Percentiles rank a stretch among this genome's conserved stretches.
phyloP scores from a whole-genome alignment of 2,888 invertebrate species.

The Laothoe populi region DNA sequence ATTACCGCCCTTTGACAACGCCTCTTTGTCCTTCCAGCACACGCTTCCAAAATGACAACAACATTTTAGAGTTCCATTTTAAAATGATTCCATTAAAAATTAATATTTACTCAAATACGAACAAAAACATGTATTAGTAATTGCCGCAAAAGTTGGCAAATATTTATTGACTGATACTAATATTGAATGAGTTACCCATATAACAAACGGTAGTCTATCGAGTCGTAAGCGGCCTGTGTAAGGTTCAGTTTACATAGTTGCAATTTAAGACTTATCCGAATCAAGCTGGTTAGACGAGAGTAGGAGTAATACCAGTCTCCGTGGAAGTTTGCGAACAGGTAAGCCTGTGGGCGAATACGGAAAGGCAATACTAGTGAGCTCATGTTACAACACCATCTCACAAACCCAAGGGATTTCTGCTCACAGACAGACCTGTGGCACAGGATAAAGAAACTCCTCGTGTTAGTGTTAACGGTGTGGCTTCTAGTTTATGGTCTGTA shows the following conservation, averaged over 20 bases:
- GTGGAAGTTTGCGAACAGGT: constrained; percentile 73
- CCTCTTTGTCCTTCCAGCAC: constrained; percentile 65
- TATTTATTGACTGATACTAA: constrained; percentile 48
- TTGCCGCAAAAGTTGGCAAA: constrained; percentile 42
- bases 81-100: constrained; percentile 7
- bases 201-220: constrained; percentile 22
- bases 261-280: constrained; percentile 66
- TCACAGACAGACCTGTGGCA: constrained; percentile 72
- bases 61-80: constrained; percentile 48
- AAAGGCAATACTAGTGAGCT: constrained; percentile 59
- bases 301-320: constrained; percentile 76
- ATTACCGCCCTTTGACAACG: constrained; percentile 78
- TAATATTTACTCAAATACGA: background rate
- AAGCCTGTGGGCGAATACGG: constrained; percentile 65
- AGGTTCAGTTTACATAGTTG: constrained; percentile 61
- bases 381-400: constrained; percentile 83
- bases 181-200: constrained; percentile 41
- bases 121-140: constrained; percentile 34
- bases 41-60: constrained; percentile 62
- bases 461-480: constrained; percentile 73
- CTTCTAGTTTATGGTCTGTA: constrained; percentile 64
- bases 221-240: constrained; percentile 56
- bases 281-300: constrained; percentile 71
- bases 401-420: constrained; percentile 76
- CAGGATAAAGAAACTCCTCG: constrained; percentile 78